Evolutionary conservation across 2,888 invertebrate species (phyloP).

Genomic region (Conomelus anceps): DNA sequence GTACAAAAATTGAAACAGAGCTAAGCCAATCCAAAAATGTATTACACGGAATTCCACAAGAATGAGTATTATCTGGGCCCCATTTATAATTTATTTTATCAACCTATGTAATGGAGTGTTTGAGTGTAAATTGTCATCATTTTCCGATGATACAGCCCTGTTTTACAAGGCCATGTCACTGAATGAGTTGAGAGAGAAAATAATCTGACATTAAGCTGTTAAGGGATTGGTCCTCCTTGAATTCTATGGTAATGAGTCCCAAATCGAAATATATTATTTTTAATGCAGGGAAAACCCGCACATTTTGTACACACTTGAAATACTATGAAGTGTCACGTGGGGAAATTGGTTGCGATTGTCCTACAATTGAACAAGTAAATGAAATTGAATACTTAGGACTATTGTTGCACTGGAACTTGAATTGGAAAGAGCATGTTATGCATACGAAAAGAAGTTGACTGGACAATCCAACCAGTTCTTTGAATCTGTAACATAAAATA

Average conservation of each 20-base stretch:
- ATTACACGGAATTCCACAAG: background rate
- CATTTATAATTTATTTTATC: conserved; percentile 1
- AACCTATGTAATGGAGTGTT: background rate
- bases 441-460: too few species aligned
- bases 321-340: background rate
- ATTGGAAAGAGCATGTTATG: conserved; percentile 4
- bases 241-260: conserved; percentile 9
- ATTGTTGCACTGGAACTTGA: background rate
- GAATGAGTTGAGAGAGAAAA: background rate
- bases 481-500: too few species aligned
- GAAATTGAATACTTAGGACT: conserved; percentile 1
- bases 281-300: background rate
- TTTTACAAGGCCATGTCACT: too few species aligned
- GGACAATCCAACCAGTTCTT: too few species aligned
- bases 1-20: background rate
- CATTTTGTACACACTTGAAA: background rate
- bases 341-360: background rate
- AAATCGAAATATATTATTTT: conserved; percentile 15
- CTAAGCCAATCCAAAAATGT: background rate
- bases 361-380: background rate
- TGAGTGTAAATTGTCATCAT: background rate
- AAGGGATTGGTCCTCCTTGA: background rate
- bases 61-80: background rate
- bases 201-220: background rate
- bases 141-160: conserved; percentile 8